Evolutionary conservation across 2,797 vertebrate species (phyloP), one percentile per base, ranked within the genome.

Genomic region (Sebastes diploproa): DNA sequence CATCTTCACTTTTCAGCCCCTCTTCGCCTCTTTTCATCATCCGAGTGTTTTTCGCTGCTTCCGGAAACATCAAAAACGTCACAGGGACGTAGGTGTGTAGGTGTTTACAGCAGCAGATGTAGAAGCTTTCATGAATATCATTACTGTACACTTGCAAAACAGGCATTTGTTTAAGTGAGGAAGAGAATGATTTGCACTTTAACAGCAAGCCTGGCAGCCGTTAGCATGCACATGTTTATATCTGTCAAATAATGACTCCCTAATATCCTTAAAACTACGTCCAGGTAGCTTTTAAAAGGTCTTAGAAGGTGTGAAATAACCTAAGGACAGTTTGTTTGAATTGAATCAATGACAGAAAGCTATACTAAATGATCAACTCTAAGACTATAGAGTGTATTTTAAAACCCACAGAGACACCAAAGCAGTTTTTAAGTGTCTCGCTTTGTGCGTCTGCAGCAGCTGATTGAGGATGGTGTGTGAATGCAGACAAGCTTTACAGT

Each of bases 1-100:
- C n/a, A 2, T 20, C 56, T 56, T 34, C 27, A 34, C 66, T 25
- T 10, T 22, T 69, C 16, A 36, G 13, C 38, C 38, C 0, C 20
- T 27, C 50, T 65, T 23, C 34, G 20, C 10, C 2, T 11, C 71
- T 52, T 72, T 74, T 86, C 68, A 78, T 76, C 68, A 23, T 77
- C 62, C 16, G 29, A 54, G 32, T 62, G 23, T 25, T 64, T 71
- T 68, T 68, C 5, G 1, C 34, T n/a, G 65, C 67, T 25, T 32
- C 20, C 68, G 55, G 16, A 82, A 70, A 59, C 54, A 62, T 71
- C 42, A 76, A 65, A 72, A 62, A 50, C 5, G 2, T 38, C 18
- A 54, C 25, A 32, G 10, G 4, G 4, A 30, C 4, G 18, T 32
- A 56, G 34, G 11, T 56, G 27, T 71, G 55, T 22, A 30, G 75